phyloP scores from a whole-genome alignment of 2,113 vertebrate species.

The Mus musculus region DNA sequence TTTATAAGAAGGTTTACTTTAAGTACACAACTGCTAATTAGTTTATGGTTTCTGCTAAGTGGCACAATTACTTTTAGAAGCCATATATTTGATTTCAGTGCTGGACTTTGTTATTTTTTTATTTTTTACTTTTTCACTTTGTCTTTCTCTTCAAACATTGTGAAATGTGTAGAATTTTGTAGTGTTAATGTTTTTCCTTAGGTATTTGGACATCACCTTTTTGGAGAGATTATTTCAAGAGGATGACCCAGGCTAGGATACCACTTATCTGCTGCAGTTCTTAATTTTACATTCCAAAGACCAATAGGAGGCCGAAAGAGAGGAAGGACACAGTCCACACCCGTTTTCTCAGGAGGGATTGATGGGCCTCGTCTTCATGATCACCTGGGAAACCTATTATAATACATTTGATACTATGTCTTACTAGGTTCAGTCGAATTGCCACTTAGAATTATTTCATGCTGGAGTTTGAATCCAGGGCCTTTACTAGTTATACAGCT shows the following conservation, averaged over 20 bases:
- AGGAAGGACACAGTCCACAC: not conserved
- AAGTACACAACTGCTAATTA: slow-evolving; percentile 31
- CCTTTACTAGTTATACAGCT: not conserved
- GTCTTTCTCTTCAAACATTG: slow-evolving; percentile 1
- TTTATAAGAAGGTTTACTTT: slow-evolving; percentile 45
- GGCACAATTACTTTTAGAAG: not conserved
- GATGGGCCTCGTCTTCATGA: not conserved
- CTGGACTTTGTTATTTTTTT: not conserved
- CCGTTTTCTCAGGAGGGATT: slow-evolving; percentile 3
- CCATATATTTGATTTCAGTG: slow-evolving; percentile 22
- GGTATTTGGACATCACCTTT: not conserved
- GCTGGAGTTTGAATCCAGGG: not conserved
- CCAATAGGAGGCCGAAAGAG: not conserved
- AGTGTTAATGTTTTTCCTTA: not conserved
- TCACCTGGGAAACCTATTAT: not conserved
- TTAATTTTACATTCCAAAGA: slow-evolving; percentile 42
- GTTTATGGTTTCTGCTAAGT: slow-evolving; percentile 37
- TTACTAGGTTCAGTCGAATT: not conserved
- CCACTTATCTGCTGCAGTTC: not conserved
- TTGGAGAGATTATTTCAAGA: slow-evolving; percentile 24
- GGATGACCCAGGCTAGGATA: not conserved
- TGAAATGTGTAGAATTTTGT: slow-evolving; percentile 21
- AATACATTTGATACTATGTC: not conserved
- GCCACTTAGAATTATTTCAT: not conserved
- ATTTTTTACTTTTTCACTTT: slow-evolving; percentile 3